These are phyloP conservation scores for Nanorana parkeri DNA, from an alignment of 2,113 vertebrate genomes.

Conservation along the genomic window DNA sequence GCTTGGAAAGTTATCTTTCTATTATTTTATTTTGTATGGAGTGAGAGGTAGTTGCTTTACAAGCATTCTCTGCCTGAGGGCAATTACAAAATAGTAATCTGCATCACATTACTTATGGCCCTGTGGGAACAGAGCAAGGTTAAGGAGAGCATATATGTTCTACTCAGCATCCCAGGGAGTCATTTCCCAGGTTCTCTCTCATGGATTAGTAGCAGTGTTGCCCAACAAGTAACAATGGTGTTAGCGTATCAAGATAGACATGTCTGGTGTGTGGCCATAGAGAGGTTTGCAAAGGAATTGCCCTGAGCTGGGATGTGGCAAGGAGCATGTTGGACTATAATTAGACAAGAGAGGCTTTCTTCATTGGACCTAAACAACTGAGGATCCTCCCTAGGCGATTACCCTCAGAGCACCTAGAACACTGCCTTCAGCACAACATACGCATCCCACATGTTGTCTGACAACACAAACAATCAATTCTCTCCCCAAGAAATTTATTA, in stretches of 20 bases:
- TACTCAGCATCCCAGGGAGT: neutral
- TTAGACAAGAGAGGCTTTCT: constrained; percentile 52
- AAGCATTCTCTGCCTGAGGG: constrained; percentile 27
- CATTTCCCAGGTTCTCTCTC: no score
- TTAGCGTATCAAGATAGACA: constrained; percentile 46
- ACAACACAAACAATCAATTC: constrained; percentile 56
- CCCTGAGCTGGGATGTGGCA: constrained; percentile 52
- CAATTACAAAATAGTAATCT: neutral
- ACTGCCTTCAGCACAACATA: constrained; percentile 42
- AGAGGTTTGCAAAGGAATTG: constrained; percentile 56
- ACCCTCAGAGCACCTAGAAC: constrained; percentile 48
- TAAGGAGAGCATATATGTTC: constrained; percentile 25
- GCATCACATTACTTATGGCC: neutral
- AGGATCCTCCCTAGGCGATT: constrained; percentile 29
- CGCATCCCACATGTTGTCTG: constrained; percentile 54
- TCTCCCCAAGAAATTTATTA: constrained; percentile 62
- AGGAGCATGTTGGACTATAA: constrained; percentile 55
- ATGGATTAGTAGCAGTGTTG: neutral
- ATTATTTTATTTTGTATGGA: neutral
- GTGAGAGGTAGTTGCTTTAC: neutral
- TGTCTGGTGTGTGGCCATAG: constrained; percentile 51
- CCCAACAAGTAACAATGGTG: neutral
- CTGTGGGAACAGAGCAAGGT: neutral
- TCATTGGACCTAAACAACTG: constrained; percentile 25
- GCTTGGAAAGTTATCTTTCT: neutral